These are phyloP conservation scores for Falcaria lacertinaria DNA, from an alignment of 2,888 invertebrate genomes.

Conservation along the genomic window DNA sequence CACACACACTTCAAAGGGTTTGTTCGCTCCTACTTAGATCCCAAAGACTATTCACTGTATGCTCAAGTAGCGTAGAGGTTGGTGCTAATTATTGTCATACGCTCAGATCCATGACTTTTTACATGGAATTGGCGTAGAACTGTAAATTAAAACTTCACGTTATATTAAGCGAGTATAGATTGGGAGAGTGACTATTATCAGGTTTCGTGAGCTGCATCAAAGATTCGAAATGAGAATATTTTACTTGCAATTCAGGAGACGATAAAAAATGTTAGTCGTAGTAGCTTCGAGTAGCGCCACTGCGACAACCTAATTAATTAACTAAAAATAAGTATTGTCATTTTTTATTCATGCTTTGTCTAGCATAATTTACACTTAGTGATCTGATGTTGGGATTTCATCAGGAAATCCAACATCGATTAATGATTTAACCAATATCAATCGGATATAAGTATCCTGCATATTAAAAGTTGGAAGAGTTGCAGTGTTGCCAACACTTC, in stretches of 20 bases:
- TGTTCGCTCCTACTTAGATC: conserved; percentile 19
- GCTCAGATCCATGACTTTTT: conserved; percentile 12
- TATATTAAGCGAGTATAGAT: not conserved
- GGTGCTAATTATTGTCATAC: conserved; percentile 19
- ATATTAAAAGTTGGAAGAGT: conserved; percentile 45
- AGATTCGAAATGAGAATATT: too few species aligned
- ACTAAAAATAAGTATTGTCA: too few species aligned
- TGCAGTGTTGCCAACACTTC: conserved; percentile 45
- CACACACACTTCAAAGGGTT: conserved; percentile 48
- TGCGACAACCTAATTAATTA: too few species aligned
- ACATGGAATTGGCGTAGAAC: conserved; percentile 6
- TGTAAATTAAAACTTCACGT: not conserved
- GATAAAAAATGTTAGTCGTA: too few species aligned
- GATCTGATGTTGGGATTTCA: not conserved
- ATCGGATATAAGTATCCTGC: conserved; percentile 44
- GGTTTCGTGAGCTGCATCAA: too few species aligned
- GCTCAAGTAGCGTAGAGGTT: conserved; percentile 24
- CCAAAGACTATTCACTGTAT: conserved; percentile 11
- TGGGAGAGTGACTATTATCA: too few species aligned
- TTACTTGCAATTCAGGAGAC: too few species aligned
- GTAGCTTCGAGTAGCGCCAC: too few species aligned
- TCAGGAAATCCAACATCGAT: too few species aligned
- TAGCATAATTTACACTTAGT: too few species aligned
- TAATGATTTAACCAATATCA: conserved; percentile 43
- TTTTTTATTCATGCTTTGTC: too few species aligned